phyloP scores from a whole-genome alignment of 1,140 invertebrate genomes.

The Lordiphosa mommai region DNA sequence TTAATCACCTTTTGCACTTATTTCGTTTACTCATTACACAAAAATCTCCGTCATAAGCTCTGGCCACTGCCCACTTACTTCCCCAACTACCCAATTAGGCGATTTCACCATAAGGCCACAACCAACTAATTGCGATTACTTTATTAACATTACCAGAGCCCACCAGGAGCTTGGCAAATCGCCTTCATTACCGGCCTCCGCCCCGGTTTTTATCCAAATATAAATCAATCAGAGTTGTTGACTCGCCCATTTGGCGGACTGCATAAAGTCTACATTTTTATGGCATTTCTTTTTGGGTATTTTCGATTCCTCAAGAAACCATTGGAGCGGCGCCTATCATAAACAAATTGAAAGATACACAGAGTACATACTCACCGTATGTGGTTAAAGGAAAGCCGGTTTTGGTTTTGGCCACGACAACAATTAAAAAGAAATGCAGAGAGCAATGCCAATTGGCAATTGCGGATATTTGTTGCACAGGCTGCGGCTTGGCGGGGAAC shows the following conservation, averaged over 20 bases:
- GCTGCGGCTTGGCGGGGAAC: background rate
- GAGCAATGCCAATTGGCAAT: constrained; percentile 60
- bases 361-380: no score
- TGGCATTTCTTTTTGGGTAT: constrained; percentile 9
- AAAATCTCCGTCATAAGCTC: constrained; percentile 1
- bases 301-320: constrained; percentile 33
- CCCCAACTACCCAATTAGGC: constrained; percentile 1
- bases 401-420: constrained; percentile 26
- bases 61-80: constrained; percentile 10
- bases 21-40: background rate
- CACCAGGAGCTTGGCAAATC: background rate
- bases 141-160: constrained; percentile 1
- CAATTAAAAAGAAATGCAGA: constrained; percentile 66
- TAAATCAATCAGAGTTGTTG: constrained; percentile 29
- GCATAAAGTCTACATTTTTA: constrained; percentile 28
- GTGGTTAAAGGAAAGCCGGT: constrained; percentile 5
- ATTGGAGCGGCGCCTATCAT: constrained; percentile 32
- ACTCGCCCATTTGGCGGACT: constrained; percentile 19
- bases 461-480: constrained; percentile 44
- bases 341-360: constrained; percentile 44
- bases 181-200: background rate
- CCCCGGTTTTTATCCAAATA: background rate
- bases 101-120: constrained; percentile 1
- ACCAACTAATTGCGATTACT: constrained; percentile 6
- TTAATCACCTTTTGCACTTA: background rate